Conservation (phyloP, 2,797 vertebrate genomes). For the Lutjanus argentimaculatus region DNA sequence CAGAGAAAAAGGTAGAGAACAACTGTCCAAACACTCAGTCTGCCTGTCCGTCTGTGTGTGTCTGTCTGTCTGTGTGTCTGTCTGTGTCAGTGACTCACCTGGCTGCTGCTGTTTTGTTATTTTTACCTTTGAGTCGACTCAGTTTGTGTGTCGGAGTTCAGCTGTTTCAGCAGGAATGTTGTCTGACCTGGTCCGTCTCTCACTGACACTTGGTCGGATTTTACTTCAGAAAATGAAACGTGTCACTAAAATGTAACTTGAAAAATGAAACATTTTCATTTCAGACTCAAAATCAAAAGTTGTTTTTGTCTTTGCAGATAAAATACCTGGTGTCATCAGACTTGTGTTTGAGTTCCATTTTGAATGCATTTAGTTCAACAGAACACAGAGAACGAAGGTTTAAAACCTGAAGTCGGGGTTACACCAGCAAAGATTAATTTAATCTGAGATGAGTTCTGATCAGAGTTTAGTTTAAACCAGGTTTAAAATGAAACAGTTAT, state of each 20-base stretch:
- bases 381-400: too few species aligned
- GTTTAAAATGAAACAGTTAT: too few species aligned
- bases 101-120: background rate
- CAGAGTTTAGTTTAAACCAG: too few species aligned
- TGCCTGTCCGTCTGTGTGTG: background rate
- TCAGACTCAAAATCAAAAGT: too few species aligned
- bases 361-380: too few species aligned
- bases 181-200: background rate
- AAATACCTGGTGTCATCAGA: too few species aligned
- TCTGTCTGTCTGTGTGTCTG: background rate
- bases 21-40: background rate
- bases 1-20: background rate
- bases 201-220: too few species aligned
- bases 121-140: background rate
- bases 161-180: slow-evolving; percentile 5
- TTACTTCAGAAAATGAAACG: background rate
- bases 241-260: background rate
- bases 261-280: too few species aligned
- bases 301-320: background rate
- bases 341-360: too few species aligned
- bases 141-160: slow-evolving; percentile 20
- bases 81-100: slow-evolving; percentile 1
- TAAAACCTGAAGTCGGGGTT: too few species aligned
- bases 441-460: too few species aligned
- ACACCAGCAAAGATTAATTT: too few species aligned